Evolutionary conservation across 2,113 vertebrate species (phyloP).

Genomic region (Solenodon paradoxus): DNA sequence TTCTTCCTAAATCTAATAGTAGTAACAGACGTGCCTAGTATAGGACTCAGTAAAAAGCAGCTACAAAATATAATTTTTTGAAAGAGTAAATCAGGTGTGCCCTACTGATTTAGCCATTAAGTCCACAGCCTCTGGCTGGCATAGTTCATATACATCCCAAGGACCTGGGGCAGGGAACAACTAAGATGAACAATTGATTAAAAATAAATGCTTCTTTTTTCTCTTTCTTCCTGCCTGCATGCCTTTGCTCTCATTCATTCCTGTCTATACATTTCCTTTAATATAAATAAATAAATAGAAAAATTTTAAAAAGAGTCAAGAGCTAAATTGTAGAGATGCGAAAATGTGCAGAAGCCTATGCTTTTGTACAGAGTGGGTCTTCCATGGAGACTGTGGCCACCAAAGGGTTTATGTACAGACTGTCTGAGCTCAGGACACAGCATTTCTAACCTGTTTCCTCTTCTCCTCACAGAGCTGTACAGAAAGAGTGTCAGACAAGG

Average conservation of each 20-base stretch:
- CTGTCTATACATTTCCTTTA: too few relatives aligned
- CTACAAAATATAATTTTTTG: background rate
- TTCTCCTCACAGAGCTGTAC: background rate
- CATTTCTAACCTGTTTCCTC: background rate
- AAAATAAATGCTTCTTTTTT: too few relatives aligned
- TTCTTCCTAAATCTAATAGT: background rate
- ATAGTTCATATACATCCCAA: too few relatives aligned
- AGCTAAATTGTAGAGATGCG: background rate
- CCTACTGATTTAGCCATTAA: too few relatives aligned
- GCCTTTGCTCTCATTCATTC: too few relatives aligned
- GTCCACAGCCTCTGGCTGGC: too few relatives aligned
- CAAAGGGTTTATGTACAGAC: background rate
- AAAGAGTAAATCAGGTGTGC: slow-evolving; percentile 10
- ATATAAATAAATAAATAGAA: too few relatives aligned
- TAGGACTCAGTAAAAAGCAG: background rate
- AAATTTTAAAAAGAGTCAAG: background rate
- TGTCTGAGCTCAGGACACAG: background rate
- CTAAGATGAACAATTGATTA: too few relatives aligned
- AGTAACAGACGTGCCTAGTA: background rate
- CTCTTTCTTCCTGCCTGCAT: too few relatives aligned
- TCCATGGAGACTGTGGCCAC: background rate
- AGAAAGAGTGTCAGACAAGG: background rate
- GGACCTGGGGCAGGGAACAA: too few relatives aligned
- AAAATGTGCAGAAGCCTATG: background rate
- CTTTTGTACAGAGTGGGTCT: background rate